Base-by-base conservation (phyloP, 2,797 vertebrate genomes). In the Coluber constrictor region DNA sequence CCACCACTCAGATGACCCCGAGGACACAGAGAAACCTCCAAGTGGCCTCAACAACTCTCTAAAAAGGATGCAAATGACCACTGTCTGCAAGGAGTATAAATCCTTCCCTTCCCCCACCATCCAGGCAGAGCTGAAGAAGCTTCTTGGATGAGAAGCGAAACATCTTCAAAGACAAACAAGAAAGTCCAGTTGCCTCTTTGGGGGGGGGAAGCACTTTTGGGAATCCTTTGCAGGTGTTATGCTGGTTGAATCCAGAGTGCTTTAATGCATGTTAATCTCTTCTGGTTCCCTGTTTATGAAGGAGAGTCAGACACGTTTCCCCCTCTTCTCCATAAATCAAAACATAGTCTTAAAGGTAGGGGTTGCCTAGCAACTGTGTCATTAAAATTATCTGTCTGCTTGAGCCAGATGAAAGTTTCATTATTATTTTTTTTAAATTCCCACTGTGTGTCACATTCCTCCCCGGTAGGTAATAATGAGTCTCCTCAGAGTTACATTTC, bases 341-440 rank as follows among this genome's bases (percentile, higher is more conserved):
- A 91, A 88, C 0, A 0, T 90, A 89, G 92, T 60, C 60, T 93
- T 91, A 27, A 47, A 91, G 88, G 79, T 79, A 66, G 63, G 74
- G 59, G 18, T 93, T 94, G 92, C 94, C 91, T 63, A 94, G 20
- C 56, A 96, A 93, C 91, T 6, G 1, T 89, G 93, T 94, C 7
- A 93, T 95, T 94, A 93, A 92, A 92, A 74, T 83, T 83, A 8
- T 0, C 88, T 94, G 59, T 90, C 12, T 95, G 93, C 83, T 92
- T 70, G 86, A 92, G 3, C 47, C 93, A 88, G 9, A 87, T 86
- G 94, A 74, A 1, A 43, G 93, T 93, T 89, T 8, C 74, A 18
- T 88, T 55, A 37, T 3, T 12, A 11, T 55, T 55, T 55, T 55
- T 15, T 12, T 12, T 12, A 11, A 12, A 79, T 87, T 94, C 94